Percentiles rank a stretch among this genome's conserved stretches.
Conservation (phyloP, 92 coral and sea anemone genomes). For the Porites cylindrica region DNA sequence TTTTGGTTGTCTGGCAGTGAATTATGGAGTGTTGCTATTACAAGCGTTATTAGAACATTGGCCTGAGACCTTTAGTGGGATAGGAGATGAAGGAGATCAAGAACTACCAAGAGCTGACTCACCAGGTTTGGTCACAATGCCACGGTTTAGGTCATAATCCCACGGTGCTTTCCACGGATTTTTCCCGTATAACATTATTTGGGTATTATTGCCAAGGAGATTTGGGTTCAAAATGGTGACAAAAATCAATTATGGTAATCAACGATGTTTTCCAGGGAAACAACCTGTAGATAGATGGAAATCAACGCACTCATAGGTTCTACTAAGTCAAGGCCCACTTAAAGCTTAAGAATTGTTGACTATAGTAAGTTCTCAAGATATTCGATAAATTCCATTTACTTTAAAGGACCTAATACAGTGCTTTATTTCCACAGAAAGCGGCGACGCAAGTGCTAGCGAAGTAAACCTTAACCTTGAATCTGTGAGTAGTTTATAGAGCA, state of each 20-base stretch:
- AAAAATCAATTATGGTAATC: too few relatives aligned
- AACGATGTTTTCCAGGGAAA: too few relatives aligned
- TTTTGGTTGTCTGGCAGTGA: slow-evolving; percentile 58
- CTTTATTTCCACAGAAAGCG: slow-evolving; percentile 60
- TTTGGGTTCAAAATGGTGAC: too few relatives aligned
- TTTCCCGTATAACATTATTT: too few relatives aligned
- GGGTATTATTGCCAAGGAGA: too few relatives aligned
- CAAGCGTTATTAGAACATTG: slow-evolving; percentile 95
- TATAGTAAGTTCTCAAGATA: too few relatives aligned
- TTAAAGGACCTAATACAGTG: background rate
- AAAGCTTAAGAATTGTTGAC: too few relatives aligned
- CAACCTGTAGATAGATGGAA: too few relatives aligned
- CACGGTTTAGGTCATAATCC: too few relatives aligned
- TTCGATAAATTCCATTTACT: background rate
- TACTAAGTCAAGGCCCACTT: too few relatives aligned
- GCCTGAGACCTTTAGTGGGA: slow-evolving; percentile 85
- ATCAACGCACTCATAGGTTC: too few relatives aligned
- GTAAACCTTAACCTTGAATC: slow-evolving; percentile 94
- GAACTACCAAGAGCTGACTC: slow-evolving; percentile 63
- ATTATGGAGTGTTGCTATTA: slow-evolving; percentile 86
- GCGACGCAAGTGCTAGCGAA: slow-evolving; percentile 98
- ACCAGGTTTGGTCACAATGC: slow-evolving; percentile 30
- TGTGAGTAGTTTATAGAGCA: slow-evolving; percentile 61
- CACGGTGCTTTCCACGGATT: too few relatives aligned
- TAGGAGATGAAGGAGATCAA: slow-evolving; percentile 74